phyloP scores from a whole-genome alignment of 2,888 invertebrate genomes.

The Caenorhabditis wallacei region DNA sequence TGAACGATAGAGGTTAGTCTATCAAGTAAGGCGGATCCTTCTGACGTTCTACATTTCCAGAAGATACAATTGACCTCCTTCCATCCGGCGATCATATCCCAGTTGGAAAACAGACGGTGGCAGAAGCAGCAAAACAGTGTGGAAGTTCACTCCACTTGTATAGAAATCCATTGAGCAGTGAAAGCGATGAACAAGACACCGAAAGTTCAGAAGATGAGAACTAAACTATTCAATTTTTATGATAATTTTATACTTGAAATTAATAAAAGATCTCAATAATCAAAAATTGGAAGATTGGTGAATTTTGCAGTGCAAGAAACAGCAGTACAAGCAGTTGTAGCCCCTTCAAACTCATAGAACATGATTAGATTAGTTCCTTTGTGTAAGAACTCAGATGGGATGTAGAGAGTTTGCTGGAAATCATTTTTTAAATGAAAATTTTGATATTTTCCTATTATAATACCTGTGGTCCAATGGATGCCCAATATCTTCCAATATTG shows the following conservation, averaged over 20 bases:
- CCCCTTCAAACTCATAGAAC: slow-evolving; percentile 66
- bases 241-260: neutral
- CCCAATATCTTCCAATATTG: slow-evolving; percentile 86
- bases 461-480: slow-evolving; percentile 85
- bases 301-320: slow-evolving; percentile 59
- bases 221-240: slow-evolving; percentile 14
- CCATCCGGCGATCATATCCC: slow-evolving; percentile 71
- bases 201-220: slow-evolving; percentile 55
- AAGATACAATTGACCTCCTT: slow-evolving; percentile 66
- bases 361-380: slow-evolving; percentile 59
- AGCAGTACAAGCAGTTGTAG: slow-evolving; percentile 45
- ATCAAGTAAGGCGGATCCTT: neutral
- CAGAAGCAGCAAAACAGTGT: slow-evolving; percentile 78
- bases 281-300: slow-evolving; percentile 45
- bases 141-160: slow-evolving; percentile 72
- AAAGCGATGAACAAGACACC: slow-evolving; percentile 73
- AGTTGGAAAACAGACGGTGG: slow-evolving; percentile 83
- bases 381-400: slow-evolving; percentile 53
- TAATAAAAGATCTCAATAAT: slow-evolving; percentile 42
- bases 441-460: too few relatives aligned
- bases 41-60: slow-evolving; percentile 18
- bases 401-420: slow-evolving; percentile 58
- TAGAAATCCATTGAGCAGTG: slow-evolving; percentile 77
- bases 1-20: slow-evolving; percentile 64
- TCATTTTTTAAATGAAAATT: neutral